A percentile compares a stretch with the other conserved stretches of the same genome.
These are phyloP conservation scores for Yponomeuta evonymella DNA, from an alignment of 2,888 invertebrate genomes.

Conservation along the genomic window DNA sequence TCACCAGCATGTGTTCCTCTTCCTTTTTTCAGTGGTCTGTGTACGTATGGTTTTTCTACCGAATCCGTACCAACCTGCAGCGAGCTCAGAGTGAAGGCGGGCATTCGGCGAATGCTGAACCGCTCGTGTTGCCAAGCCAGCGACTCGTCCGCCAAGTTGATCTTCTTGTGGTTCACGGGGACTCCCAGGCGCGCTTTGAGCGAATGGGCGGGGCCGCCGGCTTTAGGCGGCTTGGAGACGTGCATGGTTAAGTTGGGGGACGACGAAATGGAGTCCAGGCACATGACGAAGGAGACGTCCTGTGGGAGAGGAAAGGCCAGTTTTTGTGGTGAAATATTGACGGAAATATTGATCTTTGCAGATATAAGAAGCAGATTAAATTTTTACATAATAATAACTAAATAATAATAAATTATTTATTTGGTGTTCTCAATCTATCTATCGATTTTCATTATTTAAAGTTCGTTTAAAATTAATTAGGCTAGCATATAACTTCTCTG, in stretches of 20 bases:
- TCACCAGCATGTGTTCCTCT: too few species aligned
- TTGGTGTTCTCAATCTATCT: too few species aligned
- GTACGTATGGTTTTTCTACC: too few species aligned
- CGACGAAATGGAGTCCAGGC: slow-evolving; percentile 87
- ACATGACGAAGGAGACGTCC: slow-evolving; percentile 93
- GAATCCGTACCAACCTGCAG: slow-evolving; percentile 61
- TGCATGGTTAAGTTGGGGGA: slow-evolving; percentile 86
- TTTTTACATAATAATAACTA: too few species aligned
- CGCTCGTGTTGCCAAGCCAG: slow-evolving; percentile 98
- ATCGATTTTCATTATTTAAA: too few species aligned
- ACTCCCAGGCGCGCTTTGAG: slow-evolving; percentile 76
- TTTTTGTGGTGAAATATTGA: background rate
- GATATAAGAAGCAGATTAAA: too few species aligned
- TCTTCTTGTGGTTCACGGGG: slow-evolving; percentile 91
- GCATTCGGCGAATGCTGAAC: slow-evolving; percentile 92
- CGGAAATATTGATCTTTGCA: slow-evolving; percentile 57
- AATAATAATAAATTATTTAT: too few species aligned
- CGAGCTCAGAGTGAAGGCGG: slow-evolving; percentile 93
- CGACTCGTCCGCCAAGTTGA: slow-evolving; percentile 93
- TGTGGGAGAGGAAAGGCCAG: slow-evolving; percentile 39
- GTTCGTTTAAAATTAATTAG: too few species aligned
- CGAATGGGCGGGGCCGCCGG: slow-evolving; percentile 84
- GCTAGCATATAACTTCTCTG: too few species aligned
- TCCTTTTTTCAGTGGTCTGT: too few species aligned
- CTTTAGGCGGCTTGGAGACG: slow-evolving; percentile 96